Conservation (phyloP, 2,888 invertebrate species). For the Diplolepis rosae region DNA sequence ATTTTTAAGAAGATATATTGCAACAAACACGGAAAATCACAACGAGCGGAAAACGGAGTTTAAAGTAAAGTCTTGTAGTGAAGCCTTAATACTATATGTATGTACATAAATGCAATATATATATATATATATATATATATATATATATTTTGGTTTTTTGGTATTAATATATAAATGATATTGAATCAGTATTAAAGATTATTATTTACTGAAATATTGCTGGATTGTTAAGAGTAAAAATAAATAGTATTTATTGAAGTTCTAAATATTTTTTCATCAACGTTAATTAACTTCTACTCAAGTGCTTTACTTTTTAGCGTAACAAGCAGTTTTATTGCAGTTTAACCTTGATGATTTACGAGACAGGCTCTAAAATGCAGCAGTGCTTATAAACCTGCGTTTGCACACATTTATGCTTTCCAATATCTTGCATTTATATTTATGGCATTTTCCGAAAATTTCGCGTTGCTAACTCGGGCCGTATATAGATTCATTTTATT, state of each 20-base stretch:
- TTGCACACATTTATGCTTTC: not conserved
- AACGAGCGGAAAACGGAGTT: no score
- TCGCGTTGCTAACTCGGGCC: not conserved
- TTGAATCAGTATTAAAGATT: not conserved
- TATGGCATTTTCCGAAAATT: not conserved
- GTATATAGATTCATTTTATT: not conserved
- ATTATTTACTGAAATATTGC: not conserved
- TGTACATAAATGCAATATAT: no score
- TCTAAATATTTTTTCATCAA: not conserved
- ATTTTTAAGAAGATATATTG: no score
- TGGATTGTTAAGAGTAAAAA: not conserved
- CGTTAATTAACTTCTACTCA: not conserved
- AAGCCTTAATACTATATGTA: no score
- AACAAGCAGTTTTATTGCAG: not conserved
- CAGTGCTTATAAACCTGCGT: slow-evolving; percentile 12
- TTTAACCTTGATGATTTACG: slow-evolving; percentile 1
- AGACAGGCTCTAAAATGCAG: not conserved
- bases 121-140: no score
- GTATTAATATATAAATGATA: no score
- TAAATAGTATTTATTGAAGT: not conserved
- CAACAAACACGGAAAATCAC: no score
- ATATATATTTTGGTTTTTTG: no score
- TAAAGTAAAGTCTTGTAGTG: no score
- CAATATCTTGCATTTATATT: not conserved
- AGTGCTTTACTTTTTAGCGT: not conserved